Evolutionary conservation across 2,113 vertebrate genomes (phyloP).

Genomic region (Cardinalis cardinalis): DNA sequence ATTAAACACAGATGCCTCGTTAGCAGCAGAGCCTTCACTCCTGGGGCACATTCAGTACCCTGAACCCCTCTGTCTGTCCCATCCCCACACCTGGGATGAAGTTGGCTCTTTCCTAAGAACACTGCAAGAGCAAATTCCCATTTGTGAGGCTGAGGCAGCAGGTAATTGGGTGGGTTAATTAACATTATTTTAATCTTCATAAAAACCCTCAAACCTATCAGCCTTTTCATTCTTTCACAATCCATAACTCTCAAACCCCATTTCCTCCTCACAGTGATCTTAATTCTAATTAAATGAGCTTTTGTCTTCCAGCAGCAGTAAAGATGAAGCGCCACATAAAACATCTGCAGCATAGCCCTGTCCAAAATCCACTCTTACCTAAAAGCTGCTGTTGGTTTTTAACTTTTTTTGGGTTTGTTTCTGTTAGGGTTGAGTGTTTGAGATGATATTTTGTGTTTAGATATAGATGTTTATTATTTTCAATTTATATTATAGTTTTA

Average conservation of each 20-base stretch:
- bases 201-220: neutral
- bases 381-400: neutral
- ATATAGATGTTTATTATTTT: neutral
- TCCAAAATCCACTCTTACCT: neutral
- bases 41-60: neutral
- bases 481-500: neutral
- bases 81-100: neutral
- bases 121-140: neutral
- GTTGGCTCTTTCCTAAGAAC: rapidly evolving
- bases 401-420: neutral
- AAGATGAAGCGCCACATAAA: constrained; percentile 16
- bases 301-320: neutral
- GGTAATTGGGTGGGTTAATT: constrained; percentile 24
- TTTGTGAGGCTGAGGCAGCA: neutral
- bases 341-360: neutral
- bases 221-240: neutral
- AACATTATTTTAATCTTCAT: constrained; percentile 5
- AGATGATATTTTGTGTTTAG: neutral
- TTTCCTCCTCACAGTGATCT: neutral
- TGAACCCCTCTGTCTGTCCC: neutral
- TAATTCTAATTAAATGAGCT: constrained; percentile 39
- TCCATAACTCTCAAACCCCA: neutral
- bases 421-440: neutral
- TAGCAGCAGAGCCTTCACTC: neutral
- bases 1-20: neutral